Conservation (phyloP, 2,797 vertebrate genomes). For the Xiphophorus birchmanni region DNA sequence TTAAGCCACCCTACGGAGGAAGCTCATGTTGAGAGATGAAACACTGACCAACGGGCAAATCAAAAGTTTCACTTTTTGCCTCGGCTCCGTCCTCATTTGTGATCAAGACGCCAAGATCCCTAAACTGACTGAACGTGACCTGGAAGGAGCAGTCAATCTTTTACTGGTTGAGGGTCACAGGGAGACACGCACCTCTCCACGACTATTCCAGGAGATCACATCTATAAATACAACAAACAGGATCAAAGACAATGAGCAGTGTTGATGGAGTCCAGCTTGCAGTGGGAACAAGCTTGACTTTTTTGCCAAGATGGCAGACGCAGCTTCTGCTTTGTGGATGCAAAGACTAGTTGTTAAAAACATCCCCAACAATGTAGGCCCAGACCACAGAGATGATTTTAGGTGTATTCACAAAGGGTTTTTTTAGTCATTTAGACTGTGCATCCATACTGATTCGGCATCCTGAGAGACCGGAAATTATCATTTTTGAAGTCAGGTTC, state of each 20-base stretch:
- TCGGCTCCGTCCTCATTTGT: background rate
- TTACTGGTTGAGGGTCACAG: background rate
- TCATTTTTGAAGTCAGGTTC: background rate
- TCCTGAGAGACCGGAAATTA: background rate
- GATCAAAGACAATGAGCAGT: background rate
- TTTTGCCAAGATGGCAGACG: background rate
- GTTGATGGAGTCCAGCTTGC: background rate
- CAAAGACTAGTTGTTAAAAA: background rate
- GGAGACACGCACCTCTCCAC: background rate
- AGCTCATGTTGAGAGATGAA: background rate
- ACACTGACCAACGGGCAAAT: background rate
- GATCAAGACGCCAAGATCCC: background rate
- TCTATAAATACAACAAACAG: background rate
- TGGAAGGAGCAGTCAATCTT: background rate
- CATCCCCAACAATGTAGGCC: background rate
- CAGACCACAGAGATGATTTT: background rate
- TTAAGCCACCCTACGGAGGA: background rate
- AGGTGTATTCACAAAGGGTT: background rate
- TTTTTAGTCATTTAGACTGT: background rate
- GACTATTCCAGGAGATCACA: background rate
- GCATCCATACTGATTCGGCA: background rate
- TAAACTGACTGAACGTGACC: background rate
- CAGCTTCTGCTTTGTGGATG: background rate
- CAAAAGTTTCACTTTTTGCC: background rate
- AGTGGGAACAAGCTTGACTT: background rate